phyloP scores from a whole-genome alignment of 2,888 invertebrate species.

The Pherbina coryleti region DNA sequence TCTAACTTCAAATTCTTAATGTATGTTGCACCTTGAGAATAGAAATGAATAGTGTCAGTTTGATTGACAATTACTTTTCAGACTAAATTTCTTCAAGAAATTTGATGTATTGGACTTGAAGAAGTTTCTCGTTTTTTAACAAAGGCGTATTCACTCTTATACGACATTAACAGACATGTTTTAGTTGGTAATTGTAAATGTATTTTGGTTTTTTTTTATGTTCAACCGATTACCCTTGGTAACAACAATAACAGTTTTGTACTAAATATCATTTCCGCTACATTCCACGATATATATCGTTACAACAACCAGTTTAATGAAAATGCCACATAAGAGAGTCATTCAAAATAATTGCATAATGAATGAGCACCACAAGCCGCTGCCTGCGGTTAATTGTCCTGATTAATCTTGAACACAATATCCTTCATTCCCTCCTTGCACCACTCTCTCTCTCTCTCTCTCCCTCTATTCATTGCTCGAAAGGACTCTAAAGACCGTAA shows the following conservation, averaged over 20 bases:
- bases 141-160: no score
- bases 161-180: no score
- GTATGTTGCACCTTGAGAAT: no score
- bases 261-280: slow-evolving; percentile 24
- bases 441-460: background rate
- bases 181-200: background rate
- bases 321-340: slow-evolving; percentile 63
- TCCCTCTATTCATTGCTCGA: background rate
- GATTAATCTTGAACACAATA: slow-evolving; percentile 55
- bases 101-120: no score
- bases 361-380: slow-evolving; percentile 52
- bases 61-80: no score
- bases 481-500: background rate
- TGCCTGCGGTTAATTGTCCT: slow-evolving; percentile 52
- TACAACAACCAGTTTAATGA: background rate
- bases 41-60: no score
- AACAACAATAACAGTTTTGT: background rate
- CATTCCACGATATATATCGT: background rate
- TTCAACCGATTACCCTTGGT: background rate
- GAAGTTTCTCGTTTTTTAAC: no score
- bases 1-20: no score
- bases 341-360: slow-evolving; percentile 65
- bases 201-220: background rate
- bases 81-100: no score
- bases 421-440: background rate